Percentiles rank a stretch among this genome's conserved stretches.
phyloP scores from a whole-genome alignment of 2,113 vertebrate genomes.

The Anthoscopus minutus region DNA sequence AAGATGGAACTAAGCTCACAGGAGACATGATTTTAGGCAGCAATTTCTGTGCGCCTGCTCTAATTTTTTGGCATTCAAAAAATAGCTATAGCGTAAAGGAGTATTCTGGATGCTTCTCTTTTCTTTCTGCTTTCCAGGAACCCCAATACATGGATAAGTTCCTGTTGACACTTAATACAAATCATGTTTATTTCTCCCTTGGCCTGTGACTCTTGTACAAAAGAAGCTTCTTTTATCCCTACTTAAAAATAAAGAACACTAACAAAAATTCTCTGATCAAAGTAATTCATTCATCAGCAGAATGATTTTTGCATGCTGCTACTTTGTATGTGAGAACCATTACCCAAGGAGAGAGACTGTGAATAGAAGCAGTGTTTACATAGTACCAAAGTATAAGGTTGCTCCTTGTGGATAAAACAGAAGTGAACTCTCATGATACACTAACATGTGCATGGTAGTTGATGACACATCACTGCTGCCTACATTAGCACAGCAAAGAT shows the following conservation, averaged over 20 bases:
- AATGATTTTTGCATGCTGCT: slow-evolving; percentile 60
- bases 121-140: not conserved
- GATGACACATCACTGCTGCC: slow-evolving; percentile 53
- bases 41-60: not conserved
- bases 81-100: not conserved
- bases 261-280: slow-evolving; percentile 27
- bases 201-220: not conserved
- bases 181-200: not conserved
- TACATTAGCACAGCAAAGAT: slow-evolving; percentile 49
- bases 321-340: slow-evolving; percentile 61
- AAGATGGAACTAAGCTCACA: not conserved
- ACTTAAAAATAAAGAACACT: slow-evolving; percentile 36
- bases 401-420: slow-evolving; percentile 66
- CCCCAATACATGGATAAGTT: not conserved
- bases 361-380: slow-evolving; percentile 70
- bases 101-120: not conserved
- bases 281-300: slow-evolving; percentile 45
- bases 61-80: not conserved
- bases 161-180: not conserved
- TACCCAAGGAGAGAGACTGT: slow-evolving; percentile 37
- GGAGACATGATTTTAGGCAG: not conserved
- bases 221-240: not conserved
- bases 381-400: slow-evolving; percentile 70
- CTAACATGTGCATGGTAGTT: not conserved
- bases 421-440: slow-evolving; percentile 40